Evolutionary conservation across 2,113 vertebrate species (phyloP), one percentile per base, ranked within the genome.

Genomic region (Oncorhynchus mykiss): DNA sequence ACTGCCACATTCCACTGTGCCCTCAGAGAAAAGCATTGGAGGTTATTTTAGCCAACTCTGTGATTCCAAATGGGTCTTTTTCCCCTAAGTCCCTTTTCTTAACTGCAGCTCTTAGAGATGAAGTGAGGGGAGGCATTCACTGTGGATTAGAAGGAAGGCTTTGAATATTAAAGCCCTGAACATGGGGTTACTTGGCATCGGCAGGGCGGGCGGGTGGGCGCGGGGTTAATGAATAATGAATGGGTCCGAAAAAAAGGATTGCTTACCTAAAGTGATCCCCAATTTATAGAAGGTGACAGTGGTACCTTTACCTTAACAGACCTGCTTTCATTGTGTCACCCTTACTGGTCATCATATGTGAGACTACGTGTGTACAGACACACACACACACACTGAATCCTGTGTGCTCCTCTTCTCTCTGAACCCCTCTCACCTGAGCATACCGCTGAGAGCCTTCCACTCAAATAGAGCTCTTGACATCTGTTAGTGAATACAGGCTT

Each of bases 211-310:
- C 16, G 51, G 73, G 70, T 80, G 80, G 85, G 79, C 75, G 75
- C 79, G 72, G 81, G 84, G 78, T 73, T 81, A 85, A 86, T 91
- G 80, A 93, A 93, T 90, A 89, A 92, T 94, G 82, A 86, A 91
- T 84, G 76, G 66, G 29, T 20, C n/a, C 11, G 60, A 76, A 88
- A 81, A 86, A 72, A 88, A 89, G 81, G 85, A 82, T 80, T 76
- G 65, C 77, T 79, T 69, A 69, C 69, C 65, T 22, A 12, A 79
- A 31, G 74, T 80, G 76, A 73, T 83, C 57, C 45, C 70, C 71
- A 54, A 12, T 45, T 11, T 45, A 45, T 45, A 11, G 39, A 34
- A 74, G 24, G 66, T 75, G 60, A 60, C 39, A 77, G 75, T 64
- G 64, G 74, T 73, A 67, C 69, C n/a, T 83, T 70, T 73, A 64